Conservation (phyloP, 30 jellyfish, hydroid and myxozoan genomes). For the Turritopsis rubra region DNA sequence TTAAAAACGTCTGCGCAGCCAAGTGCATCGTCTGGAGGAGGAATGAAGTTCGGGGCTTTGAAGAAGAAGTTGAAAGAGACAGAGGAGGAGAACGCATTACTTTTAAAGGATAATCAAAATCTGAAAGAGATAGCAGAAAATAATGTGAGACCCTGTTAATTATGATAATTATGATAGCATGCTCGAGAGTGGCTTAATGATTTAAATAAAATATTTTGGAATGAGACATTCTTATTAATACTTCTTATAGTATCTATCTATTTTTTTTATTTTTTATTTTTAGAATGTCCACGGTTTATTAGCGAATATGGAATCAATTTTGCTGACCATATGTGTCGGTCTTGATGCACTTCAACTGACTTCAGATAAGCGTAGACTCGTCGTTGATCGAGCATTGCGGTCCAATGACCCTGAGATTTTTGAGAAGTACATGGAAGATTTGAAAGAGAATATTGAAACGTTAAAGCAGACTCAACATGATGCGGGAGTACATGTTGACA, state of each 20-base stretch:
- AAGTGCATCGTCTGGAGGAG: constrained; percentile 5
- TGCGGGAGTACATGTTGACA: neutral
- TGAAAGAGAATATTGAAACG: neutral
- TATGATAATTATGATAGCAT: too few species aligned
- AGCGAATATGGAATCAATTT: neutral
- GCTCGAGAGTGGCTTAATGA: too few species aligned
- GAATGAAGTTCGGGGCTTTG: constrained; percentile 18
- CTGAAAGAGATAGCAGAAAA: neutral
- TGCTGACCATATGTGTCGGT: neutral
- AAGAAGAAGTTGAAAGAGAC: constrained; percentile 9
- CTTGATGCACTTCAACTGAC: neutral
- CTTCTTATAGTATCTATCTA: too few species aligned
- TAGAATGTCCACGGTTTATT: neutral
- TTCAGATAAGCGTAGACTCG: neutral
- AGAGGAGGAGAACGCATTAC: constrained; percentile 10
- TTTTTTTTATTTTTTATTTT: too few species aligned
- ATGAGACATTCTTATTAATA: too few species aligned
- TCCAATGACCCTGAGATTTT: neutral
- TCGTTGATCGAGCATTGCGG: neutral
- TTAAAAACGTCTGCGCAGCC: neutral
- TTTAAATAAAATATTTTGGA: too few species aligned
- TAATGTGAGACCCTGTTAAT: neutral
- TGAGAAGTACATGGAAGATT: neutral
- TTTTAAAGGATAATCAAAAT: constrained; percentile 16
- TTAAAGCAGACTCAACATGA: neutral